Evolutionary conservation across 2,113 vertebrate species (phyloP), one percentile per base, ranked within the genome.

Genomic region (Chelonoidis abingdonii): DNA sequence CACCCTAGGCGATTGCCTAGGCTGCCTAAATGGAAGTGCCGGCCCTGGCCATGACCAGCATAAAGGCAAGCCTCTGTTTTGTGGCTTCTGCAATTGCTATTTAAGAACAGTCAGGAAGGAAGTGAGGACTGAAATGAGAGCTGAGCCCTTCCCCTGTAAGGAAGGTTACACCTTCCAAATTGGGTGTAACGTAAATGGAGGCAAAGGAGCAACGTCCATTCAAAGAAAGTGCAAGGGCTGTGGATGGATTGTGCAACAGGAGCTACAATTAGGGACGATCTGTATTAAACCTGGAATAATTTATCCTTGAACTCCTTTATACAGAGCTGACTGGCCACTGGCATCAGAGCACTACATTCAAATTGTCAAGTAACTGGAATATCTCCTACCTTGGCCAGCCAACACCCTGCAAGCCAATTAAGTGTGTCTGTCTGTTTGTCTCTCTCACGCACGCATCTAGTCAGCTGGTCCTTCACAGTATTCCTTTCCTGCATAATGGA

Each of bases 281-380:
- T 89, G 22, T 80, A 94, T 80, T 89, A 41, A 44, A 86, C 17
- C 52, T 95, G 87, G 25, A 88, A 54, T 29, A 86, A 38, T 13
- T 54, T 80, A 65, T 88, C 0, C 90, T 57, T 92, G 80, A 22
- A 90, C 57, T 14, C 19, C 31, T 25, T 85, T 0, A 0, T 81
- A 19, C n/a, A 17, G 24, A 84, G n/a, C 69, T 84, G 12, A 31
- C 54, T 80, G 93, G 47, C n/a, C 52, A 59, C 12, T 69, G 31
- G n/a, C 59, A 78, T 78, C 75, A 14, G 41, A 44, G 7, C 44
- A 14, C 41, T 29, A 16, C 8, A 12, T 72, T 86, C 59, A 44
- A 1, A 16, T 2, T 82, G 54, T 85, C 22, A 2, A 31, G 54
- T 89, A 65, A 86, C 56, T 52, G 91, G 17, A 78, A 78, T 78